Evolutionary conservation across 2,113 vertebrate genomes (phyloP).

Genomic region (Passerina amoena): DNA sequence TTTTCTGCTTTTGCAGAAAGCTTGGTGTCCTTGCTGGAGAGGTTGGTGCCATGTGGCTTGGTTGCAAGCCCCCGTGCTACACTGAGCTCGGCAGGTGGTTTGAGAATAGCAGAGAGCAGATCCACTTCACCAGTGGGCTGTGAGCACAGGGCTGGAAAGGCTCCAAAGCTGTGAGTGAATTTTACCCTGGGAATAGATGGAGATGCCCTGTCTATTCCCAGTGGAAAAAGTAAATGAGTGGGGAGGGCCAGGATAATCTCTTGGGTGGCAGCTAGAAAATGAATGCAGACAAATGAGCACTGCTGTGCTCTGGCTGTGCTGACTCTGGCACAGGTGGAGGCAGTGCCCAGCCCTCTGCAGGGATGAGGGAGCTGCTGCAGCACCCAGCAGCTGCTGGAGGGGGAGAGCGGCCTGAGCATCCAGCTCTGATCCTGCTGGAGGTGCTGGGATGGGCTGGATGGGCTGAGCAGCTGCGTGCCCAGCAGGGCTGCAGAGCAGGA

Average conservation of each 20-base stretch:
- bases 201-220: background rate
- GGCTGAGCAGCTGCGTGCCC: background rate
- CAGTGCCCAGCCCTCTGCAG: background rate
- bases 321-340: background rate
- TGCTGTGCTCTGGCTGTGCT: background rate
- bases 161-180: background rate
- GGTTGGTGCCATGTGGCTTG: accelerated
- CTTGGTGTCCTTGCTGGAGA: background rate
- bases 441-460: accelerated
- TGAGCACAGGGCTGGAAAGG: background rate
- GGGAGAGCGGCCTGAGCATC: background rate
- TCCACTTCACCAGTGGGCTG: background rate
- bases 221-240: background rate
- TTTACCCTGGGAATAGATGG: background rate
- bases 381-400: background rate
- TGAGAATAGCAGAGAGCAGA: background rate
- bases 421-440: accelerated
- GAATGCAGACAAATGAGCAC: background rate
- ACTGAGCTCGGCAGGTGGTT: background rate
- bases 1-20: background rate
- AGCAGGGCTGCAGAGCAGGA: background rate
- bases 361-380: background rate
- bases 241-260: background rate
- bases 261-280: background rate
- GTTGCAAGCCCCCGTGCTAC: background rate